Percentiles rank a stretch among this genome's conserved stretches.
Conservation (phyloP, 64 coral and sea anemone species). For the Hydrozoanthus tunicans region DNA sequence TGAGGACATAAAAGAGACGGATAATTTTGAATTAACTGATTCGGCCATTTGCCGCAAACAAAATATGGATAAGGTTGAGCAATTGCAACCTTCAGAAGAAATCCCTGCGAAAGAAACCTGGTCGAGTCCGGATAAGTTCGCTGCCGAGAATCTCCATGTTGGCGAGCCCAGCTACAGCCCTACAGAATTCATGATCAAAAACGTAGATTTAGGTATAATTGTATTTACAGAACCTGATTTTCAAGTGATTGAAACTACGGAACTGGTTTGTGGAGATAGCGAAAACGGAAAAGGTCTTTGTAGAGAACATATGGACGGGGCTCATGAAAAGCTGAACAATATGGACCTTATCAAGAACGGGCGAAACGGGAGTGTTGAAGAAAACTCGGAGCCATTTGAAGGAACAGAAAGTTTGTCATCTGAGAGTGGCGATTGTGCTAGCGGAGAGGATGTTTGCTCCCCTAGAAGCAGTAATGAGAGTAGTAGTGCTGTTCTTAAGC, state of each 20-base stretch:
- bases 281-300: background rate
- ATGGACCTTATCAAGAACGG: background rate
- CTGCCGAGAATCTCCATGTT: slow-evolving; percentile 35
- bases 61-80: background rate
- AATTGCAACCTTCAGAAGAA: slow-evolving; percentile 15
- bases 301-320: background rate
- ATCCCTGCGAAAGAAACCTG: slow-evolving; percentile 29
- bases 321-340: background rate
- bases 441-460: background rate
- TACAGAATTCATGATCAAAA: background rate
- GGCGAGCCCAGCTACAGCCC: background rate
- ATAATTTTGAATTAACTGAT: background rate
- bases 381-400: background rate
- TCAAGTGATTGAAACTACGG: background rate
- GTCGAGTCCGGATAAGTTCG: slow-evolving; percentile 19
- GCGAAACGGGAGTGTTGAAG: background rate
- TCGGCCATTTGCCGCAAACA: background rate
- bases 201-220: background rate
- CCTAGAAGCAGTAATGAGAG: slow-evolving; percentile 2
- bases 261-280: background rate
- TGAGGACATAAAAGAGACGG: background rate
- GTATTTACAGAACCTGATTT: background rate
- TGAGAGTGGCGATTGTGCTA: background rate
- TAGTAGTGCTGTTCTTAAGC: slow-evolving; percentile 26
- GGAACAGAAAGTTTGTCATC: slow-evolving; percentile 13